Percentiles rank a stretch among this genome's conserved stretches.
Evolutionary conservation across 2,888 invertebrate genomes (phyloP).

Genomic region (Phlogophora meticulosa): DNA sequence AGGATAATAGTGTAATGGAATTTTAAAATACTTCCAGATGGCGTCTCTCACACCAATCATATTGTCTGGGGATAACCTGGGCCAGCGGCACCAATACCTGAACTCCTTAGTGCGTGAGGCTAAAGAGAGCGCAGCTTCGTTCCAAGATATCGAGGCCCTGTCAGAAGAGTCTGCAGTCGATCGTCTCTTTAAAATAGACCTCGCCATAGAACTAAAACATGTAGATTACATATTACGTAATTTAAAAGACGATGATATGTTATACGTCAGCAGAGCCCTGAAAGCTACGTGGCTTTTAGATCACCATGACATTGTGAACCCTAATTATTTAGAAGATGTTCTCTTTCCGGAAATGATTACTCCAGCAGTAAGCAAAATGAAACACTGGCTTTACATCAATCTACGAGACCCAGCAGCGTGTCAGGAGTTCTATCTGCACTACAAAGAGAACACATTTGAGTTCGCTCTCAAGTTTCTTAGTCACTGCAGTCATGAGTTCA

Average conservation of each 20-base stretch:
- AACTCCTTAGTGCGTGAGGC: conserved; percentile 72
- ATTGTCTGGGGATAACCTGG: conserved; percentile 74
- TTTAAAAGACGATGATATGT: conserved; percentile 79
- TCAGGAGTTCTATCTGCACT: conserved; percentile 77
- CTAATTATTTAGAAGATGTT: conserved; percentile 74
- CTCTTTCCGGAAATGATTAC: conserved; percentile 79
- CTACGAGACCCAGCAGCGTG: conserved; percentile 69
- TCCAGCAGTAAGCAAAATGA: conserved; percentile 75
- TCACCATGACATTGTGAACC: conserved; percentile 73
- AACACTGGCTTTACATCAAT: conserved; percentile 74
- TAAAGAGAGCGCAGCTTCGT: conserved; percentile 19
- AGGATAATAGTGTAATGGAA: too few species aligned
- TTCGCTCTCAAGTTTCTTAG: conserved; percentile 75
- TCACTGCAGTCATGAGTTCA: conserved; percentile 73
- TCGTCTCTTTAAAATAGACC: conserved; percentile 80
- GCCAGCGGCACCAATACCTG: conserved; percentile 73
- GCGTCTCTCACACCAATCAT: conserved; percentile 65
- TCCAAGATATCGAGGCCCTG: conserved; percentile 55
- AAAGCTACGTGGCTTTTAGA: conserved; percentile 79
- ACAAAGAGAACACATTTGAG: conserved; percentile 67
- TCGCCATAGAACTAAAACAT: conserved; percentile 76
- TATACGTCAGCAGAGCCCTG: conserved; percentile 80
- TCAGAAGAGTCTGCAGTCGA: conserved; percentile 75
- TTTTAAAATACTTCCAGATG: conserved; percentile 66
- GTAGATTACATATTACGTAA: conserved; percentile 76